These are phyloP conservation scores for Mamestra configurata DNA, from an alignment of 1,140 invertebrate genomes.

Conservation along the genomic window DNA sequence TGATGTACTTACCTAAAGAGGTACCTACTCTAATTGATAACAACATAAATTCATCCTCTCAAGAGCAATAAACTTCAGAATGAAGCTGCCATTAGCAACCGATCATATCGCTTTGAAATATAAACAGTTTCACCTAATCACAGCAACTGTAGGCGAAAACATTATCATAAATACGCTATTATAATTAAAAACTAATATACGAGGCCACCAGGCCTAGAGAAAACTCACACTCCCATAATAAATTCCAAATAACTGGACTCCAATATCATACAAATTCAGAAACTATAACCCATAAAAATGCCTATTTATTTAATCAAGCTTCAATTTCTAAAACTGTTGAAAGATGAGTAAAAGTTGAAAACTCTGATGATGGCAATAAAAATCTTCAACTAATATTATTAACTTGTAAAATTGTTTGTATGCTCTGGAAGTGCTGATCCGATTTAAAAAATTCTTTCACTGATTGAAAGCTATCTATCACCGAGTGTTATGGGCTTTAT, in stretches of 20 bases:
- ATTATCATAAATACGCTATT: neutral
- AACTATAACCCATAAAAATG: neutral
- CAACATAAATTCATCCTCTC: too few species aligned
- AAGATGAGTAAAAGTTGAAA: neutral
- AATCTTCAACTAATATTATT: too few species aligned
- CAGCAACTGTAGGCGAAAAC: neutral
- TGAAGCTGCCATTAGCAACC: neutral
- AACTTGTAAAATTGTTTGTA: too few species aligned
- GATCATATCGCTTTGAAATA: neutral
- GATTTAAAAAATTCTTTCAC: too few species aligned
- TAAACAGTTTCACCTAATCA: neutral
- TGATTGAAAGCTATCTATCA: too few species aligned
- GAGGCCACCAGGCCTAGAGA: neutral
- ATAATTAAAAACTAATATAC: conserved; percentile 7
- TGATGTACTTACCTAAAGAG: too few species aligned
- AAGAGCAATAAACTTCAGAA: too few species aligned
- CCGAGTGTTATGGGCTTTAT: too few species aligned
- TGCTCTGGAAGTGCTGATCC: too few species aligned
- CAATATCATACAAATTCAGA: neutral
- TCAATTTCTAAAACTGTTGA: neutral
- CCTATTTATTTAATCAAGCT: neutral
- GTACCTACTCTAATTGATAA: too few species aligned
- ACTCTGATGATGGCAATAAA: too few species aligned
- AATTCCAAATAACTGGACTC: neutral
- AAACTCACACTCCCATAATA: neutral